Percentiles rank a stretch among this genome's conserved stretches.
These are phyloP conservation scores for Melinaea menophilus DNA, from an alignment of 2,888 invertebrate genomes.

Conservation along the genomic window DNA sequence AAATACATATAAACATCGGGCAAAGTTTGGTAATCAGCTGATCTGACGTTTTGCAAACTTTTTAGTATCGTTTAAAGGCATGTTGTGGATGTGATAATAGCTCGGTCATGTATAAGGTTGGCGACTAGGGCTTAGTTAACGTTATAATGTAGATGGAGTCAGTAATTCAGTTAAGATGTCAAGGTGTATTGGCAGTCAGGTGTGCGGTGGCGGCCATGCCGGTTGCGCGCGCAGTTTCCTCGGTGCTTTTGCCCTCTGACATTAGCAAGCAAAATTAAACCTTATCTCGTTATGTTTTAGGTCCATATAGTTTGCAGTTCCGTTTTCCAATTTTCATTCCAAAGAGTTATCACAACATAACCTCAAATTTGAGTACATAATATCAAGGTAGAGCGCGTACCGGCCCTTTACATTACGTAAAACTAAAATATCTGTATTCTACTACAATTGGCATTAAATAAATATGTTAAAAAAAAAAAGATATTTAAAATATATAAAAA, in stretches of 20 bases:
- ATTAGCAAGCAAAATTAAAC: conserved; percentile 57
- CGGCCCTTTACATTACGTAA: conserved; percentile 52
- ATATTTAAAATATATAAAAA: conserved; percentile 60
- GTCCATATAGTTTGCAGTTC: conserved; percentile 46
- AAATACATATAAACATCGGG: conserved; percentile 68
- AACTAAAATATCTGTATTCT: conserved; percentile 36
- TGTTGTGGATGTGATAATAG: conserved; percentile 44
- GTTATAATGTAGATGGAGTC: conserved; percentile 47
- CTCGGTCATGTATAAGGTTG: conserved; percentile 40
- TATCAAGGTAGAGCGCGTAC: conserved; percentile 53
- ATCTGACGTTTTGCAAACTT: conserved; percentile 57
- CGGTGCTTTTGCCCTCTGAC: conserved; percentile 52
- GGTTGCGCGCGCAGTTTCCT: conserved; percentile 73
- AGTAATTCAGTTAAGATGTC: conserved; percentile 64
- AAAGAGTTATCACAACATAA: conserved; percentile 76
- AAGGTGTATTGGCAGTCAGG: conserved; percentile 69
- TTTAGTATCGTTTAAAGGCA: conserved; percentile 44
- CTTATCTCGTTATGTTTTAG: conserved; percentile 57
- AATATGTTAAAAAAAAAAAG: conserved; percentile 41
- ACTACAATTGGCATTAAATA: conserved; percentile 62
- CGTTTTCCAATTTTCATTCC: conserved; percentile 60
- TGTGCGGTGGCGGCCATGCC: conserved; percentile 73
- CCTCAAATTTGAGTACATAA: conserved; percentile 62
- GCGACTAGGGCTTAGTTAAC: conserved; percentile 40
- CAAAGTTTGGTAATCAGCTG: conserved; percentile 76